Evolutionary conservation across 1,140 invertebrate species (phyloP), one percentile per base, ranked within the genome.

Genomic region (Varroa destructor): DNA sequence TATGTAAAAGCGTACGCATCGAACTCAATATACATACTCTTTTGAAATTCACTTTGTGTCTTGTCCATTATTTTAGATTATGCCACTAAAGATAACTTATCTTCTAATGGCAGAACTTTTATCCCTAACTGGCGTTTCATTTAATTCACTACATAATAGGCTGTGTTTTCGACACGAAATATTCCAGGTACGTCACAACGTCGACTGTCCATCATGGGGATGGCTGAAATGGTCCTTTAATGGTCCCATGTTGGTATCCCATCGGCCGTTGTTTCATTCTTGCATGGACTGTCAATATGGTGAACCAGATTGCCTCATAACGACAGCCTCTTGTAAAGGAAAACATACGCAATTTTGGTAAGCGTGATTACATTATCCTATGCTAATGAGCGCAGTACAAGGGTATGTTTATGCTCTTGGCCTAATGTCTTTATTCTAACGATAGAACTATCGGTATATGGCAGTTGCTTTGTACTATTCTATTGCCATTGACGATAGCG

Each of bases 211-310:
- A 46, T 67, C 61, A 12, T 67, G 61, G 61, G 61, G 61, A 12
- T 67, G 61, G 61, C 40, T 36, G 3, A 67, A 67, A 67, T 67
- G 61, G 61, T 67, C 61, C 46, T 67, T 67, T 37, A 67, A 67
- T 40, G 61, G 61, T 14, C 61, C 61, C 12, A 67, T 67, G 61
- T 37, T 67, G 10, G 61, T 67, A 3, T 40, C 61, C 40, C 61
- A 67, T 8, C 40, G 61, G 8, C 61, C 61, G 12, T 67, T 67
- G 5, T 25, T 67, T 37, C 61, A 67, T 37, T 67, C 61, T 2
- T 67, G 61, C 36, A 12, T 67, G 14, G 61, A 67, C 2, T 67
- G 61, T 46, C 12, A 67, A 37, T 14, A 67, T 8, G 61, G 61
- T 37, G 61, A 67, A 2, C 12, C 40, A 36, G 61, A 67, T 8